phyloP scores from a whole-genome alignment of 1,140 invertebrate genomes.

The Leptopilina clavipes region DNA sequence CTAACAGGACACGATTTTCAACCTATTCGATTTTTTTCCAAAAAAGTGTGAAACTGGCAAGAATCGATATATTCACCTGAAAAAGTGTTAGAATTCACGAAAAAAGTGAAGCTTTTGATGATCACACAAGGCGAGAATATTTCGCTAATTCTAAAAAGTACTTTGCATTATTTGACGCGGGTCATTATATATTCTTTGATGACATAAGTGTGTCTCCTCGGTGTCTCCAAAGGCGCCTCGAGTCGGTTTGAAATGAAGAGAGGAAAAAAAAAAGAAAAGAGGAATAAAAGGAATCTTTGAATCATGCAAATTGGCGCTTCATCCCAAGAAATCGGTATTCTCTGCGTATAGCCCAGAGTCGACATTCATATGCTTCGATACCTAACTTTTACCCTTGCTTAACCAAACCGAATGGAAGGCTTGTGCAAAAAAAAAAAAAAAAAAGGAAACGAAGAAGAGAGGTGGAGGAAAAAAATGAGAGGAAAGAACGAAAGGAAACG shows the following conservation, averaged over 20 bases:
- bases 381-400: constrained; percentile 33
- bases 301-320: constrained; percentile 33
- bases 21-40: too few relatives aligned
- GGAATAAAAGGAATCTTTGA: constrained; percentile 1
- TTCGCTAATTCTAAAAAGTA: constrained; percentile 7
- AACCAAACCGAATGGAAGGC: constrained; percentile 27
- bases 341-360: neutral
- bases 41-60: too few relatives aligned
- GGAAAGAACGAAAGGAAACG: constrained; percentile 33
- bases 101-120: too few relatives aligned
- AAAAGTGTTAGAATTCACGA: neutral
- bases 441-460: constrained; percentile 13
- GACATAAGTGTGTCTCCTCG: constrained; percentile 22
- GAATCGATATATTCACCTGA: too few relatives aligned
- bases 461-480: constrained; percentile 1
- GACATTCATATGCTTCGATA: constrained; percentile 23
- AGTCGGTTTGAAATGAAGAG: neutral
- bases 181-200: constrained; percentile 20
- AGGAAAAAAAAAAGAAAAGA: neutral
- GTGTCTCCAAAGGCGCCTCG: constrained; percentile 28
- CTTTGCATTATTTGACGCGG: neutral
- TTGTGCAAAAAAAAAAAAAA: constrained; percentile 23
- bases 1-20: too few relatives aligned
- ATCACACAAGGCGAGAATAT: too few relatives aligned
- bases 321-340: constrained; percentile 8